phyloP scores from a whole-genome alignment of 2,797 vertebrate species.

The Xenentodon cancila region DNA sequence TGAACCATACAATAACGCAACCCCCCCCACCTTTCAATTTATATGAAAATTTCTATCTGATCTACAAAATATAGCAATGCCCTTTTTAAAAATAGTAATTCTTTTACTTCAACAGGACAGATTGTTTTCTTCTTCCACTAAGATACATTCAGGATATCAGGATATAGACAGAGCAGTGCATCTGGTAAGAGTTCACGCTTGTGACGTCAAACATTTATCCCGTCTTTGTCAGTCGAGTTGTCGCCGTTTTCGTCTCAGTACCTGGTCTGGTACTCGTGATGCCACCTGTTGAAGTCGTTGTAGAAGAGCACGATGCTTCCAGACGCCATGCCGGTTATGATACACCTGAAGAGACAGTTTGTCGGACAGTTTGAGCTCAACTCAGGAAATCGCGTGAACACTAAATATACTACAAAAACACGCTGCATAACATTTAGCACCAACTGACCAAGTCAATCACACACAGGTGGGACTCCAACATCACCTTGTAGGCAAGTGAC shows the following conservation, averaged over 20 bases:
- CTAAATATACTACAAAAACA: no score
- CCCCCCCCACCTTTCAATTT: constrained; percentile 84
- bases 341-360: constrained; percentile 87
- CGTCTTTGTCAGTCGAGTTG: constrained; percentile 20
- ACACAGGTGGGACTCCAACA: no score
- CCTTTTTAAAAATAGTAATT: constrained; percentile 94
- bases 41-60: constrained; percentile 88
- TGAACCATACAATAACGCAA: constrained; percentile 85
- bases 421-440: no score
- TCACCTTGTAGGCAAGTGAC: no score
- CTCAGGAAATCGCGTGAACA: not conserved
- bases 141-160: constrained; percentile 78
- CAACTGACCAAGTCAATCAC: no score
- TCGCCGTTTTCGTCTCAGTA: constrained; percentile 82
- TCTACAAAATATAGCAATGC: constrained; percentile 99
- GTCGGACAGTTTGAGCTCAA: no score
- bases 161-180: constrained; percentile 71
- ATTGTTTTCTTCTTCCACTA: constrained; percentile 60
- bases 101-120: constrained; percentile 78
- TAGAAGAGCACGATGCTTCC: constrained; percentile 99
- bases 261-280: constrained; percentile 96
- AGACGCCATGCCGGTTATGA: constrained; percentile 97
- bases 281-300: constrained; percentile 99
- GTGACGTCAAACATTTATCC: not conserved
- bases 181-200: constrained; percentile 53